Base-by-base conservation (phyloP, 2,113 vertebrate species). In the Xiphorhynchus elegans region DNA sequence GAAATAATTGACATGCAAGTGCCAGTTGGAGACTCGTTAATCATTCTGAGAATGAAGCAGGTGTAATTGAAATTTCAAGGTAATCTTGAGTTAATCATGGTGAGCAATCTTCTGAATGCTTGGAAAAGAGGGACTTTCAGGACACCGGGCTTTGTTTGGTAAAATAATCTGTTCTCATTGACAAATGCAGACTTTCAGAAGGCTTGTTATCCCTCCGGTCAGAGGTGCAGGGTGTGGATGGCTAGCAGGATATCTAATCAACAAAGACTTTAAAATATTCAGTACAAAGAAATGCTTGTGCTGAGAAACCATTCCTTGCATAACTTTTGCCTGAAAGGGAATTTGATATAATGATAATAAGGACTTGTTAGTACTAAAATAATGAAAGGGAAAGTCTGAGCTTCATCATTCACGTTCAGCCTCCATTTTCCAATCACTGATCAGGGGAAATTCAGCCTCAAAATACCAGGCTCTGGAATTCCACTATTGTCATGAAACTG, bases 31-130 rank as follows among this genome's bases (percentile, higher is more conserved):
- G 76, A 52, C 74, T 94, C 0, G 1, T 94, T 96, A 91, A 90
- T 96, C 82, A 86, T 96, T 95, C 91, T 77, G 86, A 89, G 89
- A 93, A 77, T 74, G 94, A 92, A 90, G 60, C 87, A 93, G 89
- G 86, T 94, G 46, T 92, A 96, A 93, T 96, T 97, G 92, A 94
- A 96, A 95, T 96, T 92, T 91, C 89, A 94, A 84, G 89, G 92
- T 93, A 95, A 90, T 96, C 78, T 96, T 80, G 69, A 87, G 52
- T 92, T 89, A 94, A 87, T 95, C 82, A 73, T 37, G 49, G 35
- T 76, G 70, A 95, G 70, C 87, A 95, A 90, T 91, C 87, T 96
- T 95, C 90, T 84, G 87, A 83, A 79, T 74, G 63, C 87, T 83
- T 62, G 75, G 92, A 91, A 97, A 95, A 90, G 29, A 63, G 90